A percentile compares a stretch with the other conserved stretches of the same genome.
Conservation (phyloP, 64 coral and sea anemone genomes). For the Acropora yongei region DNA sequence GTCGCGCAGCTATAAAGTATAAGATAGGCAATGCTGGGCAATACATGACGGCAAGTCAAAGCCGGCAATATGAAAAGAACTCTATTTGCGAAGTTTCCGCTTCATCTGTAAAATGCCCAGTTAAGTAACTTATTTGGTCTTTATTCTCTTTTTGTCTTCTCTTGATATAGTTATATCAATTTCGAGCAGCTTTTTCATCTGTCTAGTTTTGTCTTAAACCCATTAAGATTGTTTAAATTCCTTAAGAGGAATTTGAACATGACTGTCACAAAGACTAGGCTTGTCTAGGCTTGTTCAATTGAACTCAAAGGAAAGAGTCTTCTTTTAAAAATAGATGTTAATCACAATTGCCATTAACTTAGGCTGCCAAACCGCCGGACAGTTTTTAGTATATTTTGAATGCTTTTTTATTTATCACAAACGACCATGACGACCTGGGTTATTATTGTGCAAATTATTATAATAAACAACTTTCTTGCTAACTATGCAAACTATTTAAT, state of each 20-base stretch:
- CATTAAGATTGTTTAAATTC: neutral
- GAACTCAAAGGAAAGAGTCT: neutral
- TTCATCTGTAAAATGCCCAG: neutral
- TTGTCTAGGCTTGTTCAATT: constrained; percentile 3
- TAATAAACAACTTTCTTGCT: constrained; percentile 1
- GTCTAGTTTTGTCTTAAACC: neutral
- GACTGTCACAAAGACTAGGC: constrained; percentile 2
- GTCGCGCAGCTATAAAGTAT: neutral
- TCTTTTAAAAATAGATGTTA: constrained; percentile 15
- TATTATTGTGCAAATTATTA: neutral
- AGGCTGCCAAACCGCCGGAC: constrained; percentile 1
- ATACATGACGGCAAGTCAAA: neutral
- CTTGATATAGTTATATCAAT: neutral
- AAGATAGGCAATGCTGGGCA: neutral
- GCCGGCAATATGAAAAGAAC: neutral
- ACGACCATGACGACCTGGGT: constrained; percentile 7
- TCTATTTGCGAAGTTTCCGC: neutral
- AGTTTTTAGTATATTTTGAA: neutral
- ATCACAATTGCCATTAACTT: constrained; percentile 1
- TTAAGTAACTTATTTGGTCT: neutral
- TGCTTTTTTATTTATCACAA: constrained; percentile 16
- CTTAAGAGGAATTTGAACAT: neutral
- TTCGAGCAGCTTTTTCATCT: neutral
- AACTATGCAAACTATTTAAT: constrained; percentile 5
- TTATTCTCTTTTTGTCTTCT: neutral